These are phyloP conservation scores for Eurytoma californica DNA, from an alignment of 2,888 invertebrate species.

Conservation along the genomic window DNA sequence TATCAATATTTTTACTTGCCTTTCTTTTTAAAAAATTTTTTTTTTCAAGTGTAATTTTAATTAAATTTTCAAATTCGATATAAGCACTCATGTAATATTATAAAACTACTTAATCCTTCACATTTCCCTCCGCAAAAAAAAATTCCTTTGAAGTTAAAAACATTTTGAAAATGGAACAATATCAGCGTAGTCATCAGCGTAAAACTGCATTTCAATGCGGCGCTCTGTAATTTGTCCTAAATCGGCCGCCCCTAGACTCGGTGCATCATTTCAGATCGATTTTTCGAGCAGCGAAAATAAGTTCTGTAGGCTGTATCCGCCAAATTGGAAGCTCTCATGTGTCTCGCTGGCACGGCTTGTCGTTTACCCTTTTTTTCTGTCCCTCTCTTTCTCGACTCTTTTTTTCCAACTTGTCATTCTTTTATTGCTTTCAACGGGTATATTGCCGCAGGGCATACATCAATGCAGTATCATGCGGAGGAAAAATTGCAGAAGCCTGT, in stretches of 20 bases:
- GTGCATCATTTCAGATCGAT: constrained; percentile 18
- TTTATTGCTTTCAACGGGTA: neutral
- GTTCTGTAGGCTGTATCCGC: neutral
- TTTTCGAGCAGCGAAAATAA: neutral
- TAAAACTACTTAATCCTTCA: too few species aligned
- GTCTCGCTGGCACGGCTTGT: neutral
- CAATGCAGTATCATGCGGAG: too few species aligned
- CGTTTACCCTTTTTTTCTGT: neutral
- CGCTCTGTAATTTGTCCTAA: constrained; percentile 21
- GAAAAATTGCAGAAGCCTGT: too few species aligned
- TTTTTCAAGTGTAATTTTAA: too few species aligned
- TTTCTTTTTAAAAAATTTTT: too few species aligned
- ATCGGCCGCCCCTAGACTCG: constrained; percentile 5
- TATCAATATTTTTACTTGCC: too few species aligned
- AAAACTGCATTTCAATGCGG: constrained; percentile 17
- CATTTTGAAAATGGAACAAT: too few species aligned
- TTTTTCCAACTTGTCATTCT: constrained; percentile 10
- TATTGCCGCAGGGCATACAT: neutral
- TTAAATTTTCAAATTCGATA: too few species aligned
- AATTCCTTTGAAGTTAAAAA: too few species aligned
- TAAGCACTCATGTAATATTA: too few species aligned
- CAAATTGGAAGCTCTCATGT: constrained; percentile 24
- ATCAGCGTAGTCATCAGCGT: too few species aligned
- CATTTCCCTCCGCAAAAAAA: too few species aligned
- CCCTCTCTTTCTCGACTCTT: neutral